These are phyloP conservation scores for Scolopax mira DNA, from an alignment of 2,113 vertebrate genomes.

Conservation along the genomic window DNA sequence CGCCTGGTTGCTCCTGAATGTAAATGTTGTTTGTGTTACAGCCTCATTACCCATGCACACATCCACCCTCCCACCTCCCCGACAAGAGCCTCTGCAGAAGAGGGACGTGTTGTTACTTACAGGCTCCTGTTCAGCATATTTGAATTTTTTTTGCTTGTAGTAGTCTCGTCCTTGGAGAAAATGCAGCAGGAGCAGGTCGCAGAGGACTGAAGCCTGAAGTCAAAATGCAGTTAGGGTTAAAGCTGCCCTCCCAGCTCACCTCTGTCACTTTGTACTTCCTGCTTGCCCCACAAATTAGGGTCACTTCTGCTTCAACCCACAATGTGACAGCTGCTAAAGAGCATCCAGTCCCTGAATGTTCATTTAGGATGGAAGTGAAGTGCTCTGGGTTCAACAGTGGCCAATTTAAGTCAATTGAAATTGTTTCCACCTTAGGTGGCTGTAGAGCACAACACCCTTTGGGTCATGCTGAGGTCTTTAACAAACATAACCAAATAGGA, in stretches of 20 bases:
- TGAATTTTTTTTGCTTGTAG: slow-evolving; percentile 97
- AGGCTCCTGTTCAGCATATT: slow-evolving; percentile 74
- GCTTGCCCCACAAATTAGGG: neutral
- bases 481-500: neutral
- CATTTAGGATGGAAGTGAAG: neutral
- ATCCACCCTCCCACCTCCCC: neutral
- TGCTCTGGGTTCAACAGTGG: neutral
- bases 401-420: neutral
- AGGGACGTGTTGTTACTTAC: slow-evolving; percentile 33
- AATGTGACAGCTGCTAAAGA: neutral
- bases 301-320: neutral
- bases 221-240: neutral
- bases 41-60: neutral
- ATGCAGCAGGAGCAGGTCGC: slow-evolving; percentile 91
- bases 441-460: neutral
- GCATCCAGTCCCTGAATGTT: fast-evolving
- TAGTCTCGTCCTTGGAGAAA: slow-evolving; percentile 88
- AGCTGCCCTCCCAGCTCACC: neutral
- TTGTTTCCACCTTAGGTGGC: neutral
- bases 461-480: neutral
- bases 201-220: slow-evolving; percentile 90
- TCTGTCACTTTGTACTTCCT: neutral
- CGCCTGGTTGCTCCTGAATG: neutral
- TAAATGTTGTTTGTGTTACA: neutral
- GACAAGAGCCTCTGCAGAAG: fast-evolving